Evolutionary conservation across 2,888 invertebrate genomes (phyloP), one percentile per base, ranked within the genome.

Genomic region (Pyrrhosoma nymphula): DNA sequence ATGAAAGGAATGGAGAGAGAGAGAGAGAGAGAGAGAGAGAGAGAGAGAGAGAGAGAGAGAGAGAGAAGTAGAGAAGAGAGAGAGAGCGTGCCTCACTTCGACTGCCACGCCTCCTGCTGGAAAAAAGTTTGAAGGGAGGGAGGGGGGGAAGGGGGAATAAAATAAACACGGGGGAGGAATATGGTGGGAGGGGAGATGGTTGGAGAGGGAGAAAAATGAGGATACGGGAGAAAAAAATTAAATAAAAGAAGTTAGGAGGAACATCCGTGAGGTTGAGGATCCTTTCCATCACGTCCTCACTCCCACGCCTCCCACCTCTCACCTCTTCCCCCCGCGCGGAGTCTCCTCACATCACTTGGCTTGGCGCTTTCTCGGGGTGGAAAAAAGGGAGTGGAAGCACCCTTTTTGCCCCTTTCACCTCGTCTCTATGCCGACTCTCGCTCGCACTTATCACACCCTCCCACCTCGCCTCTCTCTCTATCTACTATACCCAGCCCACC

Each of bases 181-280:
- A 4, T 2, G 26, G 69, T 4, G 3, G 69, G n/a, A 16, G 14
- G n/a, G 82, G 35, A 14, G 14, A 35, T 30, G 82, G 35, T 26
- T 16, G 82, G 35, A n/a, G 35, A 18, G 30, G 82, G 75, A n/a
- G 93, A 93, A 93, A 93, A 93, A 93, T 93, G 93, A 93, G 93
- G 91, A 91, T 90, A 91, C 30, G 35, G 18, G 56, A 60, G 75
- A 75, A 75, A 93, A 93, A 75, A 55, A 75, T 69, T 93, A 69
- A 93, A 93, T 69, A 69, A 93, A 89, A 91, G 8, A 93, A 93
- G 56, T 47, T 39, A 10, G 47, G 20, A 55, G 47, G 69, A 93
- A 93, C 93, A 93, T 93, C 93, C 93, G 93, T 93, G 93, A 91
- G 91, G 91, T 39, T 69, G 91, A 93, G 82, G 93, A 93, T 93